Evolutionary conservation across 1,140 invertebrate species (phyloP).

Genomic region (Polyergus mexicanus): DNA sequence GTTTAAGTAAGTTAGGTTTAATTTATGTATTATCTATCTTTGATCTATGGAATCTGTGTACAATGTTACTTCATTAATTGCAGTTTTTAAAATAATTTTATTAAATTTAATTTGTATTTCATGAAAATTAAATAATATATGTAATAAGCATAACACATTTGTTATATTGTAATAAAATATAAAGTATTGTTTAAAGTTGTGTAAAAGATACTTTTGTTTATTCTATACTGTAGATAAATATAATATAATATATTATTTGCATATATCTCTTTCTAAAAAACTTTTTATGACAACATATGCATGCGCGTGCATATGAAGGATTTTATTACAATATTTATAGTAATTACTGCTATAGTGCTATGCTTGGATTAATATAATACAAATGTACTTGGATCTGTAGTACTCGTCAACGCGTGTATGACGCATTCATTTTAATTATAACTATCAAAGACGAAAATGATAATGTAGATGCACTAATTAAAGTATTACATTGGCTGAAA

Average conservation of each 20-base stretch:
- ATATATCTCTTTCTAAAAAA: background rate
- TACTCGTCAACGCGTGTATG: conserved; percentile 62
- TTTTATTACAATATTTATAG: conserved; percentile 33
- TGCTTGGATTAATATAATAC: conserved; percentile 23
- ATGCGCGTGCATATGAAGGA: background rate
- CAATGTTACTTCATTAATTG: background rate
- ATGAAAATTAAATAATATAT: background rate
- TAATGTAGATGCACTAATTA: background rate
- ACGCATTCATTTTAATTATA: conserved; percentile 44
- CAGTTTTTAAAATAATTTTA: background rate
- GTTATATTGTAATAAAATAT: background rate
- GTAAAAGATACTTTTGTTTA: conserved; percentile 21
- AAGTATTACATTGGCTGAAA: too few species aligned
- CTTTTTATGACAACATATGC: background rate
- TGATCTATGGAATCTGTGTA: background rate
- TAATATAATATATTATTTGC: background rate
- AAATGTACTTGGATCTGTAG: conserved; percentile 54
- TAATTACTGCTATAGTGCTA: background rate
- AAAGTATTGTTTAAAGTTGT: background rate
- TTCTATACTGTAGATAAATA: conserved; percentile 3
- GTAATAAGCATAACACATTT: background rate
- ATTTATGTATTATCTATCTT: background rate
- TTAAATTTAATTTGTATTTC: background rate
- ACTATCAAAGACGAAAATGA: conserved; percentile 33
- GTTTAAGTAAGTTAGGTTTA: background rate